Evolutionary conservation across 1,140 invertebrate species (phyloP), one percentile per base, ranked within the genome.

Genomic region (Magallana gigas): DNA sequence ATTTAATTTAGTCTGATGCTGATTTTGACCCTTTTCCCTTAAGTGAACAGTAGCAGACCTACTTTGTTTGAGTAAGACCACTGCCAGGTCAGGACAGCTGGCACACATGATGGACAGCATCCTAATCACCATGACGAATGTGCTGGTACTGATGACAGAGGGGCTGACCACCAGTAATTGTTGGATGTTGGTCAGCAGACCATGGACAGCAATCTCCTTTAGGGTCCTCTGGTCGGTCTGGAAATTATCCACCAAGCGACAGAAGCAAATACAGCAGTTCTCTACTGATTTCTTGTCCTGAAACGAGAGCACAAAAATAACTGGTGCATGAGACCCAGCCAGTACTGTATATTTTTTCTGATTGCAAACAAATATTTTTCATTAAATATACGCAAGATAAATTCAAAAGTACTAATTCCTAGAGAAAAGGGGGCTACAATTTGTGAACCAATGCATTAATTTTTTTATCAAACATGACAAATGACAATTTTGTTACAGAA

Each of bases 221-320:
- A 99, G 95, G 89, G 97, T 96, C 8, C 97, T 96, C 57, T 98
- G 96, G 94, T 99, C 98, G 92, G 97, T 96, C 93, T 99, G 98
- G 94, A 98, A 98, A 94, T 98, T 99, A 92, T 99, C 99, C 0
- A 99, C 98, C 11, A 99, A 95, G 18, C 99, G 96, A 89, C 97
- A 98, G 94, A 99, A 99, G 29, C 98, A 98, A 84, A 98, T 96
- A 92, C 99, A 99, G 8, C 99, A 98, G 93, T 98, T 98, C 93
- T 99, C 99, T 16, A 99, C 98, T 90, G 98, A 98, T 92, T 99
- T 99, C 94, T 99, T 99, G 94, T 99, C 99, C 95, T 96, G 90
- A 14, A 94, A 92, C 29, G 59, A 90, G 89, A 36, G 80, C 59
- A 86, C 62, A 64, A 64, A 64, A 64, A 64, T 3, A 5, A 14